Evolutionary conservation across 2,113 vertebrate genomes (phyloP).

Genomic region (Rhinolophus ferrumequinum): DNA sequence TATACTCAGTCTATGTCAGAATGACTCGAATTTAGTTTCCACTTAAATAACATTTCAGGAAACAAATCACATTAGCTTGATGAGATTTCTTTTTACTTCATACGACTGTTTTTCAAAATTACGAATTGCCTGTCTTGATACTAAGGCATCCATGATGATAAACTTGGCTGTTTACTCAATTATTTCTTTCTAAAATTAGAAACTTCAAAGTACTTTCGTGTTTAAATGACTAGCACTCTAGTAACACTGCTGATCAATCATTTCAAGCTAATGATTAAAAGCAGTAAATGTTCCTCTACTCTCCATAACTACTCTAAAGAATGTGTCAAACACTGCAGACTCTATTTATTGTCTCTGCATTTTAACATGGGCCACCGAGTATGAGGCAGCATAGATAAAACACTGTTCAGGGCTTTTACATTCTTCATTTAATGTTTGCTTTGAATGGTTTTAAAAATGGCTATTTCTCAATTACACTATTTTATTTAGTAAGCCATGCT

Average conservation of each 20-base stretch:
- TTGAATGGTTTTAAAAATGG: conserved; percentile 7
- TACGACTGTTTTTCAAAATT: conserved; percentile 73
- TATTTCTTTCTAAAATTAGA: conserved; percentile 77
- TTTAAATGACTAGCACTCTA: conserved; percentile 71
- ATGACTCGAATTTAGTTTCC: conserved; percentile 61
- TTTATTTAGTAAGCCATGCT: not conserved
- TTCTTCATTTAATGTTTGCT: not conserved
- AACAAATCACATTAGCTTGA: conserved; percentile 72
- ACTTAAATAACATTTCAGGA: conserved; percentile 72
- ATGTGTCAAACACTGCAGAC: conserved; percentile 5
- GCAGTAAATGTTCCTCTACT: conserved; percentile 37
- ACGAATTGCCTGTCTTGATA: conserved; percentile 62
- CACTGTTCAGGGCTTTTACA: not conserved
- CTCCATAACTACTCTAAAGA: conserved; percentile 12
- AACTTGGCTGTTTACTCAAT: conserved; percentile 74
- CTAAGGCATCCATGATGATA: conserved; percentile 65
- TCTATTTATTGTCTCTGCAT: conserved; percentile 34
- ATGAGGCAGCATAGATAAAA: not conserved
- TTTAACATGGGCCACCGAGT: not conserved
- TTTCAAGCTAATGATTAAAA: conserved; percentile 72
- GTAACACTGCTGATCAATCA: conserved; percentile 71
- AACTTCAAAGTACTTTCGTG: conserved; percentile 65
- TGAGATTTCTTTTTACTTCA: conserved; percentile 68
- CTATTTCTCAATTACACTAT: conserved; percentile 9
- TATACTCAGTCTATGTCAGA: conserved; percentile 60